Conservation (phyloP, 2,797 vertebrate species). For the Chaetodon trifasciatus region DNA sequence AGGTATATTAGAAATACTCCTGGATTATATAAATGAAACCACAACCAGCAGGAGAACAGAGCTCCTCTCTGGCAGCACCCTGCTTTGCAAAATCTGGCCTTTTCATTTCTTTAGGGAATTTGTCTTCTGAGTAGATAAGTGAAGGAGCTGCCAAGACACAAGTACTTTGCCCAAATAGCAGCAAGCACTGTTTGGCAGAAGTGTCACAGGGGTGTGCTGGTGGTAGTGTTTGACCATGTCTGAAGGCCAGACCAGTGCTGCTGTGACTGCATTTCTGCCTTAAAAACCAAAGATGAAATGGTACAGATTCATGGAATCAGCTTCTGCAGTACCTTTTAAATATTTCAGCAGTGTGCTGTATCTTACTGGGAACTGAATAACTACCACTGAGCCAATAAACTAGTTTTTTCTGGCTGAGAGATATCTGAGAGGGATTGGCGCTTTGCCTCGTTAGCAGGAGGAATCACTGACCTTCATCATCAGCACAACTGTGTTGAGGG, state of each 20-base stretch:
- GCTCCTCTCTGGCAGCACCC: constrained; percentile 18
- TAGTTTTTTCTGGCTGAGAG: constrained; percentile 12
- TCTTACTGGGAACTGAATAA: background rate
- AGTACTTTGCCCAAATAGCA: constrained; percentile 6
- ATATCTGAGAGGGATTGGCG: constrained; percentile 4
- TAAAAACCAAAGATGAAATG: constrained; percentile 37
- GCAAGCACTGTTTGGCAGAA: background rate
- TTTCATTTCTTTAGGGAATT: constrained; percentile 17
- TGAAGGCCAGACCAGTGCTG: constrained; percentile 28
- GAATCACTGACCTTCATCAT: constrained; percentile 97
- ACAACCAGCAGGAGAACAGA: background rate
- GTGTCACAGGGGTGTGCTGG: background rate
- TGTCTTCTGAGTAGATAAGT: constrained; percentile 18
- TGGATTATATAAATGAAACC: constrained; percentile 9
- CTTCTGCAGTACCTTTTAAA: constrained; percentile 27
- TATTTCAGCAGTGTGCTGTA: constrained; percentile 21
- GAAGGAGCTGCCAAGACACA: constrained; percentile 25
- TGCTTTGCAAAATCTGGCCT: constrained; percentile 7
- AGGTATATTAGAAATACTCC: background rate
- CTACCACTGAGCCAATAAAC: constrained; percentile 11
- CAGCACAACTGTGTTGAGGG: constrained; percentile 96
- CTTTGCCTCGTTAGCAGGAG: constrained; percentile 32
- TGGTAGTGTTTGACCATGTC: constrained; percentile 19
- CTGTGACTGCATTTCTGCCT: constrained; percentile 16
- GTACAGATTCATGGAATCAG: constrained; percentile 27